Percentiles rank a stretch among this genome's conserved stretches.
phyloP scores from a whole-genome alignment of 2,888 invertebrate species.

The Cheilosia scutellata region DNA sequence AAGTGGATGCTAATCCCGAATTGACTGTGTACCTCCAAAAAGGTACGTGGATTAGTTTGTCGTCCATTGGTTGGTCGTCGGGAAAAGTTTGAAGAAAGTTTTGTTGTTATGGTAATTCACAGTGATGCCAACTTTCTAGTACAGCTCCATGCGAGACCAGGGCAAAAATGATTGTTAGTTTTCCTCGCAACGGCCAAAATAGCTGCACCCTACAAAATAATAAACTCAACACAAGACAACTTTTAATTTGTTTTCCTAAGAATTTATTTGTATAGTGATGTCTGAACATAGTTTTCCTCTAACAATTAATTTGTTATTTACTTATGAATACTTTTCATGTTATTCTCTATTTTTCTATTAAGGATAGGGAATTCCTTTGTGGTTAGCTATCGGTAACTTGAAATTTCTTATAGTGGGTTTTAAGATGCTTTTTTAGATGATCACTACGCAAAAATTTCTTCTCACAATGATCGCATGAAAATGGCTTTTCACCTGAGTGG shows the following conservation, averaged over 20 bases:
- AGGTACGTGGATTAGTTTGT: too few relatives aligned
- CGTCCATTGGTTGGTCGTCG: too few relatives aligned
- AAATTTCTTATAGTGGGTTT: slow-evolving; percentile 45
- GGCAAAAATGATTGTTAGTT: too few relatives aligned
- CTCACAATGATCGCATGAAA: slow-evolving; percentile 79
- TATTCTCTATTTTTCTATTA: background rate
- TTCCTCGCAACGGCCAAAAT: too few relatives aligned
- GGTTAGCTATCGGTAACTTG: slow-evolving; percentile 18
- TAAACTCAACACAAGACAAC: too few relatives aligned
- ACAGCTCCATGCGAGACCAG: too few relatives aligned
- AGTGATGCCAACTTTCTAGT: too few relatives aligned
- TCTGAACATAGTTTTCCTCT: background rate
- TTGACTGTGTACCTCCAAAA: too few relatives aligned
- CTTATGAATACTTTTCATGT: slow-evolving; percentile 12
- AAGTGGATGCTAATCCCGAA: too few relatives aligned
- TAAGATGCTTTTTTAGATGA: slow-evolving; percentile 82
- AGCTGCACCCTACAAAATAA: too few relatives aligned
- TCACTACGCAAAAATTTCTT: slow-evolving; percentile 81
- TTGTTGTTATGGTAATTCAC: too few relatives aligned
- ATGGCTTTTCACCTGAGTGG: slow-evolving; percentile 82
- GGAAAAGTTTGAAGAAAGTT: too few relatives aligned
- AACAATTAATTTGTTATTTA: slow-evolving; percentile 8
- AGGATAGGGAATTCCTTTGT: background rate
- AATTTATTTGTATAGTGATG: background rate
- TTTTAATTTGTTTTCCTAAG: background rate